phyloP scores from a whole-genome alignment of 2,888 invertebrate genomes.

The Drosophila recens region DNA sequence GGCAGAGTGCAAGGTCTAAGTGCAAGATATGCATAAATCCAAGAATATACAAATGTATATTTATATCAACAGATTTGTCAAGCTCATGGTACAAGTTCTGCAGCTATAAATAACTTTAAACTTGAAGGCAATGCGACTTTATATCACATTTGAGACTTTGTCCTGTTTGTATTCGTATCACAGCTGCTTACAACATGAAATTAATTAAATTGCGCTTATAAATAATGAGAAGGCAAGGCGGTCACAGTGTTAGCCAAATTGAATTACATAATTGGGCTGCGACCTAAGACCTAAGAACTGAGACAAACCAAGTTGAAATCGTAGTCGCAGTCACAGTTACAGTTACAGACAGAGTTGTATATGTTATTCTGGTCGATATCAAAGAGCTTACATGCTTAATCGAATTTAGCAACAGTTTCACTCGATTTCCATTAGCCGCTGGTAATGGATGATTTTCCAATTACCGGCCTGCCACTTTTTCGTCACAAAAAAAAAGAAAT shows the following conservation, averaged over 20 bases:
- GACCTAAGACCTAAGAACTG: conserved; percentile 34
- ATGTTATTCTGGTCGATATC: conserved; percentile 51
- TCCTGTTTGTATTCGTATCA: conserved; percentile 7
- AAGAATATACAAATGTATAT: neutral
- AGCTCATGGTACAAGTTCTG: conserved; percentile 28
- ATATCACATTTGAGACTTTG: conserved; percentile 8
- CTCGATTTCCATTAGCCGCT: conserved; percentile 71
- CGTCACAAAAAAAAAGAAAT: conserved; percentile 6
- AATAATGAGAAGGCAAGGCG: conserved; percentile 49
- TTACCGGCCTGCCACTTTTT: conserved; percentile 66
- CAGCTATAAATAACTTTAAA: conserved; percentile 13
- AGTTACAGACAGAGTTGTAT: neutral
- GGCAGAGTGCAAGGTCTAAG: conserved; percentile 46
- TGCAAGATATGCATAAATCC: conserved; percentile 25
- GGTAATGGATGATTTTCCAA: conserved; percentile 80
- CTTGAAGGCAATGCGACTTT: neutral
- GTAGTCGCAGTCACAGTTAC: conserved; percentile 16
- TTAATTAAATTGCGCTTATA: conserved; percentile 70
- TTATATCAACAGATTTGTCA: conserved; percentile 2
- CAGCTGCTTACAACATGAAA: conserved; percentile 44
- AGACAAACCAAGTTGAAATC: conserved; percentile 16
- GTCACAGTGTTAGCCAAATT: conserved; percentile 48
- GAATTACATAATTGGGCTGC: conserved; percentile 70
- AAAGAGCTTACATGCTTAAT: conserved; percentile 70
- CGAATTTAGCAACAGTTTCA: conserved; percentile 76